Percentiles rank a stretch among this genome's conserved stretches.
These are phyloP conservation scores for Anorthoa munda DNA, from an alignment of 2,888 invertebrate species.

Conservation along the genomic window DNA sequence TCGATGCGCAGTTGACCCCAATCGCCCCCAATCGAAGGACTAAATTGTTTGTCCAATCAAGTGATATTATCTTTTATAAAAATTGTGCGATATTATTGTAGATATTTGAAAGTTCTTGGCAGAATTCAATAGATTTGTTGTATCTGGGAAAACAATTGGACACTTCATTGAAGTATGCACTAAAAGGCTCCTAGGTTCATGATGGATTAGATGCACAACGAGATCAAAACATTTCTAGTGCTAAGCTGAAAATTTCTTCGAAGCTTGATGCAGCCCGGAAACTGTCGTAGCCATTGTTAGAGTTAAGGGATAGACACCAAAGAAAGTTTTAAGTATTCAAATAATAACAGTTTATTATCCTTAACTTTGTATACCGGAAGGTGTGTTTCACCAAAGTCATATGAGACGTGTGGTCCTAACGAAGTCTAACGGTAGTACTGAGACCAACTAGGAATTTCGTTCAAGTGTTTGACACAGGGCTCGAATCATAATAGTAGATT, in stretches of 20 bases:
- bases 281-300: background rate
- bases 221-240: background rate
- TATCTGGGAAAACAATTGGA: background rate
- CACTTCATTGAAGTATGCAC: too few species aligned
- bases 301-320: too few species aligned
- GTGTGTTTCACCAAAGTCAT: too few species aligned
- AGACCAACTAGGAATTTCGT: too few species aligned
- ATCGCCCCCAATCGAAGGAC: constrained; percentile 90
- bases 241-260: background rate
- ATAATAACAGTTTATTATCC: too few species aligned
- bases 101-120: constrained; percentile 33
- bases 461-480: too few species aligned
- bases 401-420: too few species aligned
- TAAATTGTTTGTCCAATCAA: constrained; percentile 87
- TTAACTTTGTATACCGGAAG: too few species aligned
- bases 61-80: constrained; percentile 68
- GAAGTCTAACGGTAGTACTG: too few species aligned
- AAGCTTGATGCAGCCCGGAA: background rate
- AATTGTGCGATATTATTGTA: constrained; percentile 52
- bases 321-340: too few species aligned
- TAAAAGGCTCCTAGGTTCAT: background rate
- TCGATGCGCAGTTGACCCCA: constrained; percentile 89
- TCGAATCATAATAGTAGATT: too few species aligned
- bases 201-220: background rate
- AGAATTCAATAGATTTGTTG: background rate